phyloP scores from a whole-genome alignment of 2,113 vertebrate genomes.

The Tachycineta bicolor region DNA sequence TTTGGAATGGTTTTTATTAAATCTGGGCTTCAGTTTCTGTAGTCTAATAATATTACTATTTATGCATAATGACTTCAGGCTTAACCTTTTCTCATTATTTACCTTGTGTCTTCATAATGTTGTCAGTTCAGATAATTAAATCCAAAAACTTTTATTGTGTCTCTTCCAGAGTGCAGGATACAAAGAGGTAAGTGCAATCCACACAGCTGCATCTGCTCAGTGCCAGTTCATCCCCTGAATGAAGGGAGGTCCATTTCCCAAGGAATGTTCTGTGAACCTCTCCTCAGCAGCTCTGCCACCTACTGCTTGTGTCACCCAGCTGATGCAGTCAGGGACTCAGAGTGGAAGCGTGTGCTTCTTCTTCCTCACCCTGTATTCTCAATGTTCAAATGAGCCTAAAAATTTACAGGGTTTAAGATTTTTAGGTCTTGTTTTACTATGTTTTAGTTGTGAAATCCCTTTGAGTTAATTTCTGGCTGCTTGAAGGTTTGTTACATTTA shows the following conservation, averaged over 20 bases:
- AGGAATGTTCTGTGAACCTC: background rate
- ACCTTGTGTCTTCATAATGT: background rate
- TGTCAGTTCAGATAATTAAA: background rate
- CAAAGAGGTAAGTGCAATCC: too few species aligned
- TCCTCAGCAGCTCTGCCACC: background rate
- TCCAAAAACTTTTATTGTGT: background rate
- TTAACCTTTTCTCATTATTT: background rate
- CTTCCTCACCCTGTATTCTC: background rate
- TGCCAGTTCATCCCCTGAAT: background rate
- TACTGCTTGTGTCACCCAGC: background rate
- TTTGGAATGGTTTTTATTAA: background rate
- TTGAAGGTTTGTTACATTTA: background rate
- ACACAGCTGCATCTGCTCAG: background rate
- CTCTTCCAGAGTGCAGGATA: background rate
- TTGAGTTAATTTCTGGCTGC: background rate
- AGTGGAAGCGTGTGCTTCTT: background rate
- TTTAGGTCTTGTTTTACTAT: background rate
- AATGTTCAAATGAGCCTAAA: background rate
- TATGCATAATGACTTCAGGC: background rate
- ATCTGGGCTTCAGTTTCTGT: background rate
- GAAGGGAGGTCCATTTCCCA: background rate
- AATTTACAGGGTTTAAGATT: background rate
- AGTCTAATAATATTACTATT: background rate
- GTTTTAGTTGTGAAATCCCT: background rate
- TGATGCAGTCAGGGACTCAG: fast-evolving